These are phyloP conservation scores for Daubentonia madagascariensis DNA, from an alignment of 2,113 vertebrate species.

Conservation along the genomic window DNA sequence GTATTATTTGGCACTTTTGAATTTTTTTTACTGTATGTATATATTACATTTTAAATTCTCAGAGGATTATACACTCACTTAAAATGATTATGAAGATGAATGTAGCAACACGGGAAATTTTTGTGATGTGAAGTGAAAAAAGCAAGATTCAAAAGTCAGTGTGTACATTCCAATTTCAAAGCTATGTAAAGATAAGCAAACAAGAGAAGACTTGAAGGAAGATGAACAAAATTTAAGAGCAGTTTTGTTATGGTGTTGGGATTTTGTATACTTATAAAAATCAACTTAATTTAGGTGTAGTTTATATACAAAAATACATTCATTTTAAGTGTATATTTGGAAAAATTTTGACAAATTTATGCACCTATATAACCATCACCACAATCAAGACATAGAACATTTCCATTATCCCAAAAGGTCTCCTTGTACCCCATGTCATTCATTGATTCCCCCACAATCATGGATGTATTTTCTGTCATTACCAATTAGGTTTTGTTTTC, in stretches of 20 bases:
- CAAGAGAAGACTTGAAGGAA: neutral
- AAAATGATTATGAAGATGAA: neutral
- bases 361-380: neutral
- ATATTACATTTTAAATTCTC: neutral
- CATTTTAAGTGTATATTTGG: neutral
- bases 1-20: neutral
- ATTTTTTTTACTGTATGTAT: neutral
- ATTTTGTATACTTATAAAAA: neutral
- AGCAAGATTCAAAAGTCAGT: neutral
- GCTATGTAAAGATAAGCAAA: neutral
- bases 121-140: neutral
- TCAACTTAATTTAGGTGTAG: neutral
- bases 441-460: neutral
- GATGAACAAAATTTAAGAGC: neutral
- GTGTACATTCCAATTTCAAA: neutral
- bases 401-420: neutral
- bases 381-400: neutral
- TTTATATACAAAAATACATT: neutral
- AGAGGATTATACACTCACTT: neutral
- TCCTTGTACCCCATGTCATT: neutral
- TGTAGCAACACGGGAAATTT: neutral
- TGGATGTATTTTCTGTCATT: neutral
- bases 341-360: neutral
- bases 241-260: neutral
- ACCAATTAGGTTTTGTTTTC: neutral